These are phyloP conservation scores for Zaprionus africanus DNA, from an alignment of 1,140 invertebrate species.

Conservation along the genomic window DNA sequence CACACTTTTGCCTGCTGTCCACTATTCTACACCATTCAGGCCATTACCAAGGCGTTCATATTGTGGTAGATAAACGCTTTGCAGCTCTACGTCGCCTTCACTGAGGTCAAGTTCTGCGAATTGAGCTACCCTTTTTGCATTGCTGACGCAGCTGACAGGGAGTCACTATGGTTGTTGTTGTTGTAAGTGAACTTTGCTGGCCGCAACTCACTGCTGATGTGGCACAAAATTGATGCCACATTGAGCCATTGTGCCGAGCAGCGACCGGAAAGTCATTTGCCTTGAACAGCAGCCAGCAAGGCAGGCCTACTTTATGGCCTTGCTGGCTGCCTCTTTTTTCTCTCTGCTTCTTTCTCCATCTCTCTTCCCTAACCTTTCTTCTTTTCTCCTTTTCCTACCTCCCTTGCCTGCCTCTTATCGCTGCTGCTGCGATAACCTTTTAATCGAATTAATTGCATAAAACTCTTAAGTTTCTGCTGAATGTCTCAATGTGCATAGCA, in stretches of 20 bases:
- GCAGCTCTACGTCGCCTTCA: conserved; percentile 14
- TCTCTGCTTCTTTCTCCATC: too few relatives aligned
- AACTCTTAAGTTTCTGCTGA: conserved; percentile 43
- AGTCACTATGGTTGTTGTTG: conserved; percentile 20
- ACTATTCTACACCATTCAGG: conserved; percentile 51
- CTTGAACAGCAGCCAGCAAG: background rate
- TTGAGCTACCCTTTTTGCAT: conserved; percentile 3
- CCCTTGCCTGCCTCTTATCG: background rate
- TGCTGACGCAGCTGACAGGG: conserved; percentile 49
- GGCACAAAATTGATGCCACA: conserved; percentile 46
- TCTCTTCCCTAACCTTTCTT: background rate
- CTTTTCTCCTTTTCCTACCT: too few relatives aligned
- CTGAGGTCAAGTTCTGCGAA: background rate
- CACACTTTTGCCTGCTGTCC: background rate
- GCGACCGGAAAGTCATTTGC: conserved; percentile 17
- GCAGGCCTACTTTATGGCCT: background rate
- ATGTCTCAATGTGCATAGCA: conserved; percentile 21
- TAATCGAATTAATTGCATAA: conserved; percentile 78
- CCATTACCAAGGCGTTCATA: conserved; percentile 69
- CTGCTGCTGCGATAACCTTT: conserved; percentile 43
- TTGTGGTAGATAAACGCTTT: conserved; percentile 77
- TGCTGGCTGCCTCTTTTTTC: background rate
- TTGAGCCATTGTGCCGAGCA: conserved; percentile 35
- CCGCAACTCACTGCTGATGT: conserved; percentile 64
- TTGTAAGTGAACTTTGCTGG: conserved; percentile 38